These are phyloP conservation scores for Coluber constrictor DNA, from an alignment of 2,797 vertebrate species.

Conservation along the genomic window DNA sequence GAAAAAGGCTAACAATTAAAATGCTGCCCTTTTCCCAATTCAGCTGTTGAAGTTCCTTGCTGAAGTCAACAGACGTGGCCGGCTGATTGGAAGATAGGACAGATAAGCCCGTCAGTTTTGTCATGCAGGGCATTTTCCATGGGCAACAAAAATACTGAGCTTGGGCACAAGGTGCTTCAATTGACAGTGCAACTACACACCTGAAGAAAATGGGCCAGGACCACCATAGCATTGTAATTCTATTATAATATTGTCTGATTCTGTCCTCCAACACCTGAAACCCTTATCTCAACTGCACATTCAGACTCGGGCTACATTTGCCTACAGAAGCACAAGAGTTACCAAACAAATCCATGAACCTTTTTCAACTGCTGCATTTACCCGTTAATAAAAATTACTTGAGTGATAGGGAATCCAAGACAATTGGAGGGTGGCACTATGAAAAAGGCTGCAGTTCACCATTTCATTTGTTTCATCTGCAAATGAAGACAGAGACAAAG, in stretches of 20 bases:
- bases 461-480: neutral
- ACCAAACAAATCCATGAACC: neutral
- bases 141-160: conserved; percentile 47
- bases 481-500: neutral
- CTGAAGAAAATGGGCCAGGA: neutral
- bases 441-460: neutral
- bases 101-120: conserved; percentile 32
- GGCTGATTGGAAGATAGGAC: neutral
- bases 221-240: neutral
- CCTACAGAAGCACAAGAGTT: neutral
- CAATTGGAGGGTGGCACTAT: neutral
- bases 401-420: neutral
- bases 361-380: neutral
- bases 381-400: neutral
- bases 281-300: neutral
- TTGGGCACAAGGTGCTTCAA: conserved; percentile 33
- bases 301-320: neutral
- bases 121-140: conserved; percentile 46
- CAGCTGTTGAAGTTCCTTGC: conserved; percentile 31
- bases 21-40: neutral
- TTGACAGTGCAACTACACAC: neutral
- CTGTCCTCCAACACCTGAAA: neutral
- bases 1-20: neutral
- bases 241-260: neutral
- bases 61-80: conserved; percentile 23